These are phyloP conservation scores for Myrmecobius fasciatus DNA, from an alignment of 2,113 vertebrate genomes.

Conservation along the genomic window DNA sequence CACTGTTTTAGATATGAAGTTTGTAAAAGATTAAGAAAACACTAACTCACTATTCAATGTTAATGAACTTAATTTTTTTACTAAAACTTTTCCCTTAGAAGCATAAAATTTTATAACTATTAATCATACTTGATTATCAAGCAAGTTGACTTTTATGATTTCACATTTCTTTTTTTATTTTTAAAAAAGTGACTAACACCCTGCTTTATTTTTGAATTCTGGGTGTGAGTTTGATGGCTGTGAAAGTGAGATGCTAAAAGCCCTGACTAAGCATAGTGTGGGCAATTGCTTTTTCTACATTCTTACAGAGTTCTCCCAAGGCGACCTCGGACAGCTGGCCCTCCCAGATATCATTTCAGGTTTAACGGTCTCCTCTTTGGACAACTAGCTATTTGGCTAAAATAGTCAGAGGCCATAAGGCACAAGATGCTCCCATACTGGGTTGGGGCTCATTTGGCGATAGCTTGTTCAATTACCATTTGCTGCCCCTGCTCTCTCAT, in stretches of 20 bases:
- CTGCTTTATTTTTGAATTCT: neutral
- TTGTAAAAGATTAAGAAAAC: neutral
- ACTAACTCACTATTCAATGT: neutral
- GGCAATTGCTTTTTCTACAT: neutral
- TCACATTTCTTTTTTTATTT: neutral
- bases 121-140: neutral
- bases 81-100: neutral
- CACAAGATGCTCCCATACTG: neutral
- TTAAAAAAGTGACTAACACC: neutral
- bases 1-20: neutral
- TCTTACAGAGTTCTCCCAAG: neutral
- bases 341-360: fast-evolving
- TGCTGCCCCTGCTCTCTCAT: neutral
- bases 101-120: neutral
- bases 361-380: neutral
- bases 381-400: neutral
- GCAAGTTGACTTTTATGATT: neutral
- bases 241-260: neutral
- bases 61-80: neutral
- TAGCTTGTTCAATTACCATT: neutral
- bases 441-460: neutral
- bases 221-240: neutral
- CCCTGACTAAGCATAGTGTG: neutral
- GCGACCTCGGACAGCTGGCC: neutral
- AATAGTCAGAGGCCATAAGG: neutral